These are phyloP conservation scores for Clostera curtula DNA, from an alignment of 2,888 invertebrate species.

Conservation along the genomic window DNA sequence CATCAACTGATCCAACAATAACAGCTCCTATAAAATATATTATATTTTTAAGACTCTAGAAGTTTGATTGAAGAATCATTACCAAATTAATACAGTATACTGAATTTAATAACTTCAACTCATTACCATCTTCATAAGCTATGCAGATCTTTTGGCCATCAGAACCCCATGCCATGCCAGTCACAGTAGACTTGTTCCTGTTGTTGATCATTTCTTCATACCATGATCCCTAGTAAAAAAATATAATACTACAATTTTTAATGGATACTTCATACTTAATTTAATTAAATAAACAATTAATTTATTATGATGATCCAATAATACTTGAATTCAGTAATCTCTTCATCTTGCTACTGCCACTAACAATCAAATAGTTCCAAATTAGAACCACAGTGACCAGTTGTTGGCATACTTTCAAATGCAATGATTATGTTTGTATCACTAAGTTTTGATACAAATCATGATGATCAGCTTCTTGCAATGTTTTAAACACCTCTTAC, in stretches of 20 bases:
- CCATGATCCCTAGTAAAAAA: slow-evolving; percentile 85
- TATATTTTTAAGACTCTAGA: background rate
- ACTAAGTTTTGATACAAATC: too few relatives aligned
- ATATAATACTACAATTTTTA: slow-evolving; percentile 4
- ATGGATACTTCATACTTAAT: too few relatives aligned
- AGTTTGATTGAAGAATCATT: background rate
- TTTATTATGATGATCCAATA: too few relatives aligned
- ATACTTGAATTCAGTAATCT: too few relatives aligned
- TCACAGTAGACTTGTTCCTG: slow-evolving; percentile 96
- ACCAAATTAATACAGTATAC: background rate
- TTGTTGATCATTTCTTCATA: slow-evolving; percentile 99
- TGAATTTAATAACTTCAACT: background rate
- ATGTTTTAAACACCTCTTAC: too few relatives aligned
- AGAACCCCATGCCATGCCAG: slow-evolving; percentile 97
- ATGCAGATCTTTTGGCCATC: slow-evolving; percentile 99
- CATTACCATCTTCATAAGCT: slow-evolving; percentile 95
- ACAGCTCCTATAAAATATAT: slow-evolving; percentile 80
- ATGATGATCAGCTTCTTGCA: too few relatives aligned
- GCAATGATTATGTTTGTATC: too few relatives aligned
- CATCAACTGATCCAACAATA: slow-evolving; percentile 97
- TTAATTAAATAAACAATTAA: too few relatives aligned
- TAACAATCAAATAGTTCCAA: too few relatives aligned
- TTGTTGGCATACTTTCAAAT: too few relatives aligned
- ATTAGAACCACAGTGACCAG: too few relatives aligned
- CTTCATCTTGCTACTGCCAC: too few relatives aligned